Evolutionary conservation across 1,140 invertebrate genomes (phyloP).

Genomic region (Trialeurodes vaporariorum): DNA sequence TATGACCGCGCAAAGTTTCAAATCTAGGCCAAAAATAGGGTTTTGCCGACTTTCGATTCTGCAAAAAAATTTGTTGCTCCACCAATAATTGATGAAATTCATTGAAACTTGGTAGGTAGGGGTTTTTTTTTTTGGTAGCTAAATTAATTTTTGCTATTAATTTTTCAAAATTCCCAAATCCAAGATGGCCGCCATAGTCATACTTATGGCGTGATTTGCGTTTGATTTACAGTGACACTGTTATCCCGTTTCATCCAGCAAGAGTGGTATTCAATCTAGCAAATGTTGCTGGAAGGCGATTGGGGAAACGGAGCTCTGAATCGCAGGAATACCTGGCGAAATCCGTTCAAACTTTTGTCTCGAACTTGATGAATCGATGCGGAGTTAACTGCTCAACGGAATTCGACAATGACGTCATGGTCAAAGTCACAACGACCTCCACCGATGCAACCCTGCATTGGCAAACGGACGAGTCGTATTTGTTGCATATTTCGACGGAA

Average conservation of each 20-base stretch:
- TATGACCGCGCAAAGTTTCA: no score
- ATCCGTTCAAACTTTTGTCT: constrained; percentile 39
- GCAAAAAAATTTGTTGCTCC: not conserved
- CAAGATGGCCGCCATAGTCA: no score
- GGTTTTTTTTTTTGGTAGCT: no score
- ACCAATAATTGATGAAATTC: not conserved
- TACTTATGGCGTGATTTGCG: not conserved
- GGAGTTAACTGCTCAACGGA: constrained; percentile 38
- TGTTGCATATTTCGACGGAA: constrained; percentile 42
- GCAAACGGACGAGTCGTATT: constrained; percentile 51
- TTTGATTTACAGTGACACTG: constrained; percentile 12
- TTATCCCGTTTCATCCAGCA: constrained; percentile 17
- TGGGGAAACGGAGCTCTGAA: not conserved
- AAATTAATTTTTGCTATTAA: not conserved
- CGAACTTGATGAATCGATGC: constrained; percentile 43
- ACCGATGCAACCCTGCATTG: constrained; percentile 41
- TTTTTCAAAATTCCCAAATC: not conserved
- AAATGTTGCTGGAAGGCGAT: constrained; percentile 30
- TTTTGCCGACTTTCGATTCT: not conserved
- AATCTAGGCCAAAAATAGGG: no score
- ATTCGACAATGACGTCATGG: constrained; percentile 38
- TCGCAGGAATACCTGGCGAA: constrained; percentile 20
- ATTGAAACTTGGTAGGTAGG: not conserved
- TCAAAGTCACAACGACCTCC: constrained; percentile 39
- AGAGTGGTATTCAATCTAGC: constrained; percentile 39